These are phyloP conservation scores for Cremastinae sp. DNA, from an alignment of 2,888 invertebrate genomes.

Conservation along the genomic window DNA sequence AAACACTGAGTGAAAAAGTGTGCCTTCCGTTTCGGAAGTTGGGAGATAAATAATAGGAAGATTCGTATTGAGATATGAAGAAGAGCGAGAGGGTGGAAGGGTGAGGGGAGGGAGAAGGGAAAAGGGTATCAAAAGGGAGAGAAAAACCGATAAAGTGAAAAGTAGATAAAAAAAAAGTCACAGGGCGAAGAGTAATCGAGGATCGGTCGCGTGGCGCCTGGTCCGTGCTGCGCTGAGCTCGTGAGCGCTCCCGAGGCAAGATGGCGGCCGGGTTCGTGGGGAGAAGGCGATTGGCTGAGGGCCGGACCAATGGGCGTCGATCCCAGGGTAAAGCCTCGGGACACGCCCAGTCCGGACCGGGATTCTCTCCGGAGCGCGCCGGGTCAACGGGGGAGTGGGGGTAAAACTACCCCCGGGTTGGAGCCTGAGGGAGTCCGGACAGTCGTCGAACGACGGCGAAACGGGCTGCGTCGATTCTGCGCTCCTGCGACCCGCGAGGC, in stretches of 20 bases:
- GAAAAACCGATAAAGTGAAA: neutral
- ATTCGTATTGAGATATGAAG: too few species aligned
- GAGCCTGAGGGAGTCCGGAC: slow-evolving; percentile 22
- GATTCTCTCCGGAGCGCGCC: neutral
- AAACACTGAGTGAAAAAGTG: too few species aligned
- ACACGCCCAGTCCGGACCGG: neutral
- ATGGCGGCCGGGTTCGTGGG: neutral
- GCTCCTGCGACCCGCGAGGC: neutral
- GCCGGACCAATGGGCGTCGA: neutral
- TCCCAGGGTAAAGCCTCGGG: neutral
- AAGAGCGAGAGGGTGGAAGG: too few species aligned
- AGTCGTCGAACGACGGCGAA: slow-evolving; percentile 58
- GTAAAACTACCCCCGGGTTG: slow-evolving; percentile 36
- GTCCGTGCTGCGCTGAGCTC: slow-evolving; percentile 5
- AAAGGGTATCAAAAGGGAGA: neutral
- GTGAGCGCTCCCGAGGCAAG: neutral
- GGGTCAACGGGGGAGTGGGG: neutral
- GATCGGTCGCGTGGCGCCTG: slow-evolving; percentile 39
- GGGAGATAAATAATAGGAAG: too few species aligned
- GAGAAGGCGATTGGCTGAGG: neutral
- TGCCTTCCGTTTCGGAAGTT: too few species aligned
- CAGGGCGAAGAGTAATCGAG: slow-evolving; percentile 1
- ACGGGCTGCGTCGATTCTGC: slow-evolving; percentile 41
- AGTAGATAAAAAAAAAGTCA: neutral
- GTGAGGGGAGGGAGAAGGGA: too few species aligned